A percentile compares a stretch with the other conserved stretches of the same genome.
These are phyloP conservation scores for Schizopygopsis malacanthus DNA, from an alignment of 2,797 vertebrate genomes.

Conservation along the genomic window DNA sequence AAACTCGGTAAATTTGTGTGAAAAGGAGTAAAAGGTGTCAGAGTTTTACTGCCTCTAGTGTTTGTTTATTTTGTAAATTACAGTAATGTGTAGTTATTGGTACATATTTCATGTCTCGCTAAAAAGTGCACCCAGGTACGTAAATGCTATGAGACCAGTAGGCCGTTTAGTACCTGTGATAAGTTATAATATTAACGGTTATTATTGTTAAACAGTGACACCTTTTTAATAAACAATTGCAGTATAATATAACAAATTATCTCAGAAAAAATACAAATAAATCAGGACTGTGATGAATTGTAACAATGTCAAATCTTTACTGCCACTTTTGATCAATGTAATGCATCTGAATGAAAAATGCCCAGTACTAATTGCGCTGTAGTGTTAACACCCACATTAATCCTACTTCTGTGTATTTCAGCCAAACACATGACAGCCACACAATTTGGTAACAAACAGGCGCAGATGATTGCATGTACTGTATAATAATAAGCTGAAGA, in stretches of 20 bases:
- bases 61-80: too few species aligned
- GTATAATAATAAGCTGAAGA: slow-evolving; percentile 27
- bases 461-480: slow-evolving; percentile 9
- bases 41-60: too few species aligned
- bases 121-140: too few species aligned
- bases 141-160: too few species aligned
- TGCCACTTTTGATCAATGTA: not conserved
- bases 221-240: too few species aligned
- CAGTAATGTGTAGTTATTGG: too few species aligned
- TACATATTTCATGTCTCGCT: too few species aligned
- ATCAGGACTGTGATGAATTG: not conserved
- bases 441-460: slow-evolving; percentile 22
- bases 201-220: too few species aligned
- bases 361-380: slow-evolving; percentile 29
- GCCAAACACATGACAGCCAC: slow-evolving; percentile 22
- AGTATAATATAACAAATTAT: not conserved
- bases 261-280: not conserved
- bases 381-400: slow-evolving; percentile 26
- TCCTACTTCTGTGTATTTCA: slow-evolving; percentile 25
- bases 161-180: too few species aligned
- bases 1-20: too few species aligned
- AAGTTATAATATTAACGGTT: too few species aligned
- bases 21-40: too few species aligned
- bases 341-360: slow-evolving; percentile 1
- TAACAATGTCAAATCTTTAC: not conserved